Evolutionary conservation across 2,888 invertebrate species (phyloP), one percentile per base, ranked within the genome.

Genomic region (Ganaspis brasiliensis): DNA sequence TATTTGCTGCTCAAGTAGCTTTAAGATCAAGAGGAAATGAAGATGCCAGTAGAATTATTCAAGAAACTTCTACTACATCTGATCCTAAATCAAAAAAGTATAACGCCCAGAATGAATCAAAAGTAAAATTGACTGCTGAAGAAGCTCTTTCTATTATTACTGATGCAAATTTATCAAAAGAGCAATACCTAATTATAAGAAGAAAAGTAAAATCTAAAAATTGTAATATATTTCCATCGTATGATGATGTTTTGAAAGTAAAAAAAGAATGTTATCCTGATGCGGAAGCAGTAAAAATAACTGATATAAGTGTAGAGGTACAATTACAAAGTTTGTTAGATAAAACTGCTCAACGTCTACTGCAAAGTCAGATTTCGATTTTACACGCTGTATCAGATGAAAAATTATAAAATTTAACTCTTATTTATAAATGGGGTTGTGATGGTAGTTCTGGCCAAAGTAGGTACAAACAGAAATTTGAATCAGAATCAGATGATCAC

Each of bases 371-470:
- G 78, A 74, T 14, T 24, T 74, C 78, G 12, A 77, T 79, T 0
- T 77, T 81, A 49, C 49, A 76, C 10, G 75, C 19, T 21, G 9
- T 80, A 2, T 6, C 59, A 73, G 10, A 21, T 9, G 57, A 78
- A 19, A 61, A 70, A 21, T 35, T 80, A 24, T 19, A 71, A 55
- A 75, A 79, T 37, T n/a, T 83, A 24, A 59, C 59, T 63, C 81
- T 83, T 6, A 81, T 82, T 76, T 81, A 74, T 14, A 83, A 85
- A 63, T 84, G 83, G 83, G 83, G 82, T 6, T 83, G 80, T 61
- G 82, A 83, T 55, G 82, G 82, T 3, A 80, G 72, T 59, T 79
- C 79, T 31, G 78, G 77, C 2, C 80, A 82, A 75, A 82, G 78
- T 70, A 72, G 40, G 72, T 79, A 75, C 72, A 79, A 80, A 56